phyloP scores from a whole-genome alignment of 2,113 vertebrate genomes.

The Stegostoma tigrinum region DNA sequence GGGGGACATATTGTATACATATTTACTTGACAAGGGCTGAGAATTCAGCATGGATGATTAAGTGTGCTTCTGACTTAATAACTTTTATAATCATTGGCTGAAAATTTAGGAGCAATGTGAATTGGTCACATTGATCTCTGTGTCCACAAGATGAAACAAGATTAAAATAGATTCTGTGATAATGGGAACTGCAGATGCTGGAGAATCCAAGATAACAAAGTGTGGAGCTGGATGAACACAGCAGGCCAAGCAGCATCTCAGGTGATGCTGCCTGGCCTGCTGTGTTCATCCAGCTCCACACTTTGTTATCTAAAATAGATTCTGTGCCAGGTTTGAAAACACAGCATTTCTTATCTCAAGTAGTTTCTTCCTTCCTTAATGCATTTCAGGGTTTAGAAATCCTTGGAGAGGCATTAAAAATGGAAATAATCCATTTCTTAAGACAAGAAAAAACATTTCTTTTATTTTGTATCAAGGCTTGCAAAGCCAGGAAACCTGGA shows the following conservation, averaged over 20 bases:
- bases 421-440: neutral
- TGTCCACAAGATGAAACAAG: neutral
- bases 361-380: conserved; percentile 8
- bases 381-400: neutral
- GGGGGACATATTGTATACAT: neutral
- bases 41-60: neutral
- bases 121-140: neutral
- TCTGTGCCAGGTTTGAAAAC: neutral
- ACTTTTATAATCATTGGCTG: neutral
- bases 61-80: neutral
- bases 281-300: no score
- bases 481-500: neutral
- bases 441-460: neutral
- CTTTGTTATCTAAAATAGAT: no score
- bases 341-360: neutral
- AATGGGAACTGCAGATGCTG: no score
- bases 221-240: no score
- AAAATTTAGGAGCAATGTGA: neutral
- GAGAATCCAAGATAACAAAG: no score
- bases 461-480: neutral
- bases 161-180: neutral
- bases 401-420: neutral
- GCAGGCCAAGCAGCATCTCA: no score
- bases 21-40: neutral
- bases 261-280: no score